A percentile compares a stretch with the other conserved stretches of the same genome.
phyloP scores from a whole-genome alignment of 1,140 invertebrate genomes.

The Chironomus tepperi region DNA sequence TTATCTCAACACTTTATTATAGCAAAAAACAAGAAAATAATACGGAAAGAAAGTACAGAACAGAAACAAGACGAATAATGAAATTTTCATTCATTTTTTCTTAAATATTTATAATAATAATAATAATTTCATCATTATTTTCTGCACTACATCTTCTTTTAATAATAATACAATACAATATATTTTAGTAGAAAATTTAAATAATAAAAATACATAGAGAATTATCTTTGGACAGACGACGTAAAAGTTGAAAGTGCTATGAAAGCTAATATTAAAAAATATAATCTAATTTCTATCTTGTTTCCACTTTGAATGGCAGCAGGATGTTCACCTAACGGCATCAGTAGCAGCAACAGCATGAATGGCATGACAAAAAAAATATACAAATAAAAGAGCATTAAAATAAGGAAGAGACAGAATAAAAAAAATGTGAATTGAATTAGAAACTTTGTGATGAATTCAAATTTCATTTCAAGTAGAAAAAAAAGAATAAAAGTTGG shows the following conservation, averaged over 20 bases:
- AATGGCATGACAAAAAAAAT: neutral
- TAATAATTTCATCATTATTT: neutral
- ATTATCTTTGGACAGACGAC: slow-evolving; percentile 12
- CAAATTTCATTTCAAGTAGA: slow-evolving; percentile 6
- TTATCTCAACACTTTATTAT: too few relatives aligned
- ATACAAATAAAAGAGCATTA: neutral
- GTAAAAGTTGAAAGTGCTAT: slow-evolving; percentile 11
- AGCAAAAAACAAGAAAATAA: too few relatives aligned
- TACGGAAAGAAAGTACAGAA: too few relatives aligned
- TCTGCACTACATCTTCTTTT: neutral
- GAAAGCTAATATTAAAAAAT: slow-evolving; percentile 10
- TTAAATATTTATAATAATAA: too few relatives aligned
- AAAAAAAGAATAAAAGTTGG: too few relatives aligned
- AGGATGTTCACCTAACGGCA: slow-evolving; percentile 30
- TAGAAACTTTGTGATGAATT: slow-evolving; percentile 9
- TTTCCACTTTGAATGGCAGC: slow-evolving; percentile 29
- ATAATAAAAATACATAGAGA: neutral
- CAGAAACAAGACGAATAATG: too few relatives aligned
- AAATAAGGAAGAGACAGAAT: neutral
- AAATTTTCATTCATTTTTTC: too few relatives aligned
- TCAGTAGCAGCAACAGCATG: too few relatives aligned
- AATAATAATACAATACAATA: too few relatives aligned
- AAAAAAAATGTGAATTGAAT: neutral
- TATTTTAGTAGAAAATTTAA: neutral
- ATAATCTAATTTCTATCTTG: slow-evolving; percentile 24